Evolutionary conservation across 2,888 invertebrate genomes (phyloP), one percentile per base, ranked within the genome.

Genomic region (Campoplex nolae): DNA sequence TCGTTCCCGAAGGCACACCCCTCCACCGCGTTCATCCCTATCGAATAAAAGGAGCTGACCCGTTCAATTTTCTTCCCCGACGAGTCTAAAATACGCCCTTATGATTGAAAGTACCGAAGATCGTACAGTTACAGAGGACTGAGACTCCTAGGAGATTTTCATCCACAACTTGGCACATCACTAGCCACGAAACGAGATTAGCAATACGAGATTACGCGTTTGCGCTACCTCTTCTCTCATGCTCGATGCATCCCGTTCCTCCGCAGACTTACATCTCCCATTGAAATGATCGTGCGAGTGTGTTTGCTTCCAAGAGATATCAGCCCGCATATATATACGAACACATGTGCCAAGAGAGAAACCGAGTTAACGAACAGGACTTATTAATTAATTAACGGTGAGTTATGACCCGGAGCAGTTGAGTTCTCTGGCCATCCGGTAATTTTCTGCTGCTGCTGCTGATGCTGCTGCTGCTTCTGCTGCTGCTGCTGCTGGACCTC

Each of bases 341-440:
- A 35, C 38, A 62, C 16, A 32, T 62, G 16, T 62, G 62, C 32
- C 32, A 16, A 28, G 42, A 18, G 74, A 74, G 79, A 62, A 83
- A 81, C 71, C 84, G 81, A 88, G 86, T 88, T 88, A 87, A 85
- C 86, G 68, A 84, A 86, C 88, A 84, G 87, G 89, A 86, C 89
- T 90, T 89, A 90, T 92, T 91, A 91, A 92, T 92, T 92, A 91
- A 92, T 91, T 92, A 92, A 91, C 89, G 88, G 88, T 90, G 90
- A 91, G 88, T 92, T 91, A 91, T 88, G 90, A 90, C 86, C 83
- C 74, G 70, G 82, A 79, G 86, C 88, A 85, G 88, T 86, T 87
- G 88, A 89, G 88, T 81, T 76, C 71, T 85, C 48, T 78, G 86
- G 84, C 78, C 88, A 85, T 88, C 88, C 88, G 88, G 85, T 88